phyloP scores from a whole-genome alignment of 2,113 vertebrate species.

The Phylloscopus trochilus region DNA sequence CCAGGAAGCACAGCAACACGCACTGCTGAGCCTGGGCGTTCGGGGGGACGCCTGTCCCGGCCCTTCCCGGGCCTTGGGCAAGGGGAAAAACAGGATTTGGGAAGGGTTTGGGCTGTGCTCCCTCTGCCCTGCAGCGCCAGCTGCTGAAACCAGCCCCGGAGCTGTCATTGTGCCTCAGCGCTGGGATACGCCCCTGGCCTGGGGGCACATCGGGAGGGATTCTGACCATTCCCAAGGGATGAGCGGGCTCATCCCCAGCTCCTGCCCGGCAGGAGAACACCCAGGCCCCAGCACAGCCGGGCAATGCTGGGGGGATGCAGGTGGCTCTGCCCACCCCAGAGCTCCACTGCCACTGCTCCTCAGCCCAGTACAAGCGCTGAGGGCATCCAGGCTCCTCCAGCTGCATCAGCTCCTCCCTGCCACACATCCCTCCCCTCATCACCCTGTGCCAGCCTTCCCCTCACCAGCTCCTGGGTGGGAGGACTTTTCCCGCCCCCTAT shows the following conservation, averaged over 20 bases:
- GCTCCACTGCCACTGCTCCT: background rate
- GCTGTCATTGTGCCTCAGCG: rapidly evolving
- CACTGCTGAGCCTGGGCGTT: conserved; percentile 41
- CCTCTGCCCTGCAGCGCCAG: background rate
- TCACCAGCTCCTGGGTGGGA: background rate
- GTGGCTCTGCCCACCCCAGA: background rate
- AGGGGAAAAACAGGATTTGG: background rate
- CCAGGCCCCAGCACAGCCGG: background rate
- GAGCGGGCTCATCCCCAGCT: rapidly evolving
- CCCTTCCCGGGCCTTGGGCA: background rate
- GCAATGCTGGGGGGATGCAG: background rate
- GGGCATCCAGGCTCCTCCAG: background rate
- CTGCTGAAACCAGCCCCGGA: rapidly evolving
- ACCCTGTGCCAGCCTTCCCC: background rate
- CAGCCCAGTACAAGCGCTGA: rapidly evolving
- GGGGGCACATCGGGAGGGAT: rapidly evolving
- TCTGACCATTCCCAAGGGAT: rapidly evolving
- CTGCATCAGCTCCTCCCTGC: background rate
- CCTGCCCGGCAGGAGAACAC: rapidly evolving
- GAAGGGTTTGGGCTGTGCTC: background rate
- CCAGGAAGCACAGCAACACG: conserved; percentile 67
- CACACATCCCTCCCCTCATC: background rate
- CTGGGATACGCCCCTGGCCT: rapidly evolving
- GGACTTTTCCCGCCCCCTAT: rapidly evolving
- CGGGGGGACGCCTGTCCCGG: background rate